Base-by-base conservation (phyloP, 2,797 vertebrate species). In the Darevskia nairensis region DNA sequence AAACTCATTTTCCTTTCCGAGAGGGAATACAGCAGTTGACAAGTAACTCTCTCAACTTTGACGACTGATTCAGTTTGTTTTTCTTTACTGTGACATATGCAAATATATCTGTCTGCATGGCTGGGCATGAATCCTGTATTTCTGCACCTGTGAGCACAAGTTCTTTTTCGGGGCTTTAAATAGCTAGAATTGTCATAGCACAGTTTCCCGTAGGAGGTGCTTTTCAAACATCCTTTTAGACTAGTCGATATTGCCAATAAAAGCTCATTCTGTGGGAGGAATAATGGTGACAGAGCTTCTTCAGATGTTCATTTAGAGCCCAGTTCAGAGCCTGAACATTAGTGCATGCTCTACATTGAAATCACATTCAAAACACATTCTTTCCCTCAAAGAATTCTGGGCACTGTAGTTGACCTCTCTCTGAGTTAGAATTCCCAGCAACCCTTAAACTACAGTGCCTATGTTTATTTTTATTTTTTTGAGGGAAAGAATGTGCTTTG, bases 61-160 rank as follows among this genome's bases (percentile, higher is more conserved):
- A 79, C 64, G 41, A 10, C 27, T 68, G 69, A 76, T 81, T 80
- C 78, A 76, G 32, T 64, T n/a, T 75, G 41, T 75, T 68, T 85
- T 80, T 75, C 76, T 87, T n/a, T 82, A 3, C 41, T 55, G 46
- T 75, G 72, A 83, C 17, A 75, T 89, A 75, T 68, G n/a, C 78
- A 89, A 85, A 89, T 50, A 46, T 66, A 32, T 80, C 29, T 81
- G 55, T 84, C 64, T 81, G 59, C 69, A 80, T 68, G 59, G 39
- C 69, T 81, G 41, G 50, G 39, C 68, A 80, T 79, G 76, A 75
- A 66, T 89, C 78, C 77, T 89, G 44, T 9, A 50, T 81, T 88
- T 50, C 25, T 76, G 25, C 72, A 85, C 79, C 71, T 81, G 78
- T 68, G 79, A 76, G 61, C 84, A 29, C 2, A 4, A 82, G 35